phyloP scores from a whole-genome alignment of 1,140 invertebrate genomes.

The Apis florea region DNA sequence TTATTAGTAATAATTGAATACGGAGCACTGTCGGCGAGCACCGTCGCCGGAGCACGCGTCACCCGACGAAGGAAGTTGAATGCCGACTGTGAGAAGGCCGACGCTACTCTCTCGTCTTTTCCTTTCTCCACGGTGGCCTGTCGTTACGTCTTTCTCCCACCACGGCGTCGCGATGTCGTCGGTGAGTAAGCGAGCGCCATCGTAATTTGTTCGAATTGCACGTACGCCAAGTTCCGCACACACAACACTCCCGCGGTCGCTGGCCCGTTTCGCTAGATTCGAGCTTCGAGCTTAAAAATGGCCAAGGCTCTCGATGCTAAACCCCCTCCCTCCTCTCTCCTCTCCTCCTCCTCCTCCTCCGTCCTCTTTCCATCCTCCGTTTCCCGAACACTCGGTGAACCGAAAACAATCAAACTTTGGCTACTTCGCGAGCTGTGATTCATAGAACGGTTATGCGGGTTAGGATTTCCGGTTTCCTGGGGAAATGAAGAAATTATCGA shows the following conservation, averaged over 20 bases:
- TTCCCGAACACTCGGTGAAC: too few species aligned
- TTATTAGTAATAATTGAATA: conserved; percentile 17
- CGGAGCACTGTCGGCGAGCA: conserved; percentile 12
- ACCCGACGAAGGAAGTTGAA: conserved; percentile 16
- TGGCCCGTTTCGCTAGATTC: conserved; percentile 31
- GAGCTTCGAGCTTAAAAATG: conserved; percentile 18
- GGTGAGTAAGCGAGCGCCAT: conserved; percentile 50
- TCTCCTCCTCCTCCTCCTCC: neutral
- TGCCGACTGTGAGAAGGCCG: conserved; percentile 28
- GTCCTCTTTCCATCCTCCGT: neutral
- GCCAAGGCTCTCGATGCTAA: neutral
- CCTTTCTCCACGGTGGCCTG: neutral
- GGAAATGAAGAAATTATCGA: neutral
- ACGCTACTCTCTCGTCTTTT: conserved; percentile 6
- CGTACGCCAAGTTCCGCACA: conserved; percentile 54
- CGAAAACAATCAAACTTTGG: neutral
- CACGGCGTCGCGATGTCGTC: conserved; percentile 22
- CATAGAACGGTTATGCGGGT: neutral
- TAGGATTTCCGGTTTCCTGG: neutral
- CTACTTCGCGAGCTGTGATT: neutral
- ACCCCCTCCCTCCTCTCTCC: neutral
- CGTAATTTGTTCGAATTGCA: conserved; percentile 61
- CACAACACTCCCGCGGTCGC: conserved; percentile 14
- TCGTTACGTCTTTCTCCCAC: conserved; percentile 34
- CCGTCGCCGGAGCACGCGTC: neutral